Evolutionary conservation across 2,888 invertebrate genomes (phyloP).

Genomic region (Invenusta paracnida): DNA sequence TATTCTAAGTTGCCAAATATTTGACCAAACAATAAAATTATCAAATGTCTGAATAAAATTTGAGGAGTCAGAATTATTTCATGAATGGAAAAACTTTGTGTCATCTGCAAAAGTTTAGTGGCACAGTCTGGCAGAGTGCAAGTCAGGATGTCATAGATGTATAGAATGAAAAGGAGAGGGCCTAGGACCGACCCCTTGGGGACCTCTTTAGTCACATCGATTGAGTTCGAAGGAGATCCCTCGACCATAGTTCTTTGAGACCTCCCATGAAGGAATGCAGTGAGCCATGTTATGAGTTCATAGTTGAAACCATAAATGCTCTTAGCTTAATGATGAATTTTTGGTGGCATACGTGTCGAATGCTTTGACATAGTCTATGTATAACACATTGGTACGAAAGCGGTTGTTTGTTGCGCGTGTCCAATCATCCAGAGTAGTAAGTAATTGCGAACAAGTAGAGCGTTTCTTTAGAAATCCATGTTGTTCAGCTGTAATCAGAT

Average conservation of each 20-base stretch:
- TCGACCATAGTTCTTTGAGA: not conserved
- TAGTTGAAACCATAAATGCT: constrained; percentile 22
- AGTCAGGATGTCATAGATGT: not conserved
- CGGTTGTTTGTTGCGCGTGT: not conserved
- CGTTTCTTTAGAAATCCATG: constrained; percentile 16
- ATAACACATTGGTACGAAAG: not conserved
- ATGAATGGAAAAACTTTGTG: not conserved
- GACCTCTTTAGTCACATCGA: not conserved
- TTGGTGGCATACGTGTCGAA: constrained; percentile 16
- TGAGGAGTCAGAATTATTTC: not conserved
- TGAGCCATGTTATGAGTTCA: not conserved
- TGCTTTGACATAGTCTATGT: not conserved
- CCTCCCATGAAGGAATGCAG: not conserved
- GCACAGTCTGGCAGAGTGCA: not conserved
- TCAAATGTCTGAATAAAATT: not conserved
- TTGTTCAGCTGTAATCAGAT: not conserved
- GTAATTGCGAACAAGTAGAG: not conserved
- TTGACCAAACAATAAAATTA: not conserved
- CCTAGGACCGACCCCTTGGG: not conserved
- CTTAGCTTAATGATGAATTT: not conserved
- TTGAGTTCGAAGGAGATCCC: not conserved
- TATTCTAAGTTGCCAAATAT: not conserved
- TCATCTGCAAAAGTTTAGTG: not conserved
- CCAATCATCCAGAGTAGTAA: not conserved
- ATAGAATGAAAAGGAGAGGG: not conserved